phyloP scores from a whole-genome alignment of 2,797 vertebrate species.

The Triplophysa yarkandensis region DNA sequence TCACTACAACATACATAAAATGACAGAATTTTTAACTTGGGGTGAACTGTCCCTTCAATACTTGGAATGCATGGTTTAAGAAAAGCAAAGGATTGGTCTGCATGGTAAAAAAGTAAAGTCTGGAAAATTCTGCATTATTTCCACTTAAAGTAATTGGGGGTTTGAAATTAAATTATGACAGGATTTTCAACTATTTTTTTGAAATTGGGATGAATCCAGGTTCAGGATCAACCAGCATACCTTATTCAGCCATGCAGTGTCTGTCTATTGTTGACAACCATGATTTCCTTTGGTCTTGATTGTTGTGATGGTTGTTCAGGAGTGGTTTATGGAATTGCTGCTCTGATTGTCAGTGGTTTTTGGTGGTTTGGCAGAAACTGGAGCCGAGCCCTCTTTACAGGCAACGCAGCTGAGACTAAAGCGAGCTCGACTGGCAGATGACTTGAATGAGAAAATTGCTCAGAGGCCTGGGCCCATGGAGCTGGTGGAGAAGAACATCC shows the following conservation, averaged over 20 bases:
- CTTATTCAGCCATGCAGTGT: not conserved
- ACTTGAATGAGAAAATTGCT: slow-evolving; percentile 96
- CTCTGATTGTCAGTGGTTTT: not conserved
- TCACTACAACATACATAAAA: no score
- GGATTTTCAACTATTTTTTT: not conserved
- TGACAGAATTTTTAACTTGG: no score
- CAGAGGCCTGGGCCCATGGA: slow-evolving; percentile 97
- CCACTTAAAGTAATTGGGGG: not conserved
- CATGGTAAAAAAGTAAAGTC: not conserved
- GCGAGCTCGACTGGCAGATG: slow-evolving; percentile 91
- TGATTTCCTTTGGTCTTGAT: slow-evolving; percentile 10
- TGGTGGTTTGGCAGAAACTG: slow-evolving; percentile 81
- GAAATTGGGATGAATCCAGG: not conserved
- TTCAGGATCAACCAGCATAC: no score
- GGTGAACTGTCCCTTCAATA: no score
- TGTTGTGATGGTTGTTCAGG: slow-evolving; percentile 11
- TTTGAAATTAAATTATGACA: not conserved
- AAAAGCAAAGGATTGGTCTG: no score
- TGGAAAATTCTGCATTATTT: not conserved
- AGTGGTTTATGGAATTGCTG: slow-evolving; percentile 1
- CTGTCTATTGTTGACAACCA: not conserved
- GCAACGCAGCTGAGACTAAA: slow-evolving; percentile 97
- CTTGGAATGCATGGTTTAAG: no score
- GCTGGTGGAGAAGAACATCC: slow-evolving; percentile 97
- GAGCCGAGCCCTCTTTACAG: slow-evolving; percentile 94